A percentile compares a stretch with the other conserved stretches of the same genome.
Evolutionary conservation across 2,888 invertebrate genomes (phyloP).

Genomic region (Thumatha senex): DNA sequence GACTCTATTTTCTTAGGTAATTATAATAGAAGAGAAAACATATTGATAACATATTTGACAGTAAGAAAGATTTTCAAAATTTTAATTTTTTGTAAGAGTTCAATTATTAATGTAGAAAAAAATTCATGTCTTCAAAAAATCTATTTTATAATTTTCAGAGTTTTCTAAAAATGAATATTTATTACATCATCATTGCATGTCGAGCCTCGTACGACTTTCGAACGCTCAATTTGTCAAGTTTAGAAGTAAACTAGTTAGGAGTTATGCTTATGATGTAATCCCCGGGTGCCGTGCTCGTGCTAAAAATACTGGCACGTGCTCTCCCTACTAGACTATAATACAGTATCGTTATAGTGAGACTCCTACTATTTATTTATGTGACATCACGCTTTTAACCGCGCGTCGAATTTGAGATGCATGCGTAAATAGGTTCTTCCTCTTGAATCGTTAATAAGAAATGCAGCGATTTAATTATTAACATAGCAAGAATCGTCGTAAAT

Average conservation of each 20-base stretch:
- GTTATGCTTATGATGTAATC: conserved; percentile 61
- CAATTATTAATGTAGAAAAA: too few species aligned
- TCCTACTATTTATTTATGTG: conserved; percentile 25
- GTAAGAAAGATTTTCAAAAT: too few species aligned
- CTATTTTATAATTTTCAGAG: too few species aligned
- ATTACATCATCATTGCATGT: conserved; percentile 17
- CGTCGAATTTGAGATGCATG: not conserved
- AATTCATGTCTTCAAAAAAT: too few species aligned
- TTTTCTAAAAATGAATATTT: too few species aligned
- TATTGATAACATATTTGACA: too few species aligned
- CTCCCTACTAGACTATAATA: conserved; percentile 59
- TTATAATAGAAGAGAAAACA: too few species aligned
- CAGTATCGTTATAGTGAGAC: conserved; percentile 45
- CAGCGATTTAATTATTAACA: not conserved
- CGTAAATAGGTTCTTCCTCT: not conserved
- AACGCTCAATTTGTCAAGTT: conserved; percentile 40
- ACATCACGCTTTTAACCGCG: not conserved
- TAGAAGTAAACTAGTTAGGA: conserved; percentile 51
- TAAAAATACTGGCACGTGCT: conserved; percentile 71
- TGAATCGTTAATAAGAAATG: not conserved
- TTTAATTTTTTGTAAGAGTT: too few species aligned
- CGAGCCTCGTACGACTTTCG: conserved; percentile 17
- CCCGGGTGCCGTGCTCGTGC: conserved; percentile 69
- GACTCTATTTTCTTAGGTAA: too few species aligned
- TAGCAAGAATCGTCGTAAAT: too few species aligned